Base-by-base conservation (phyloP, 2,888 invertebrate species). In the Drosophila stalkeri region DNA sequence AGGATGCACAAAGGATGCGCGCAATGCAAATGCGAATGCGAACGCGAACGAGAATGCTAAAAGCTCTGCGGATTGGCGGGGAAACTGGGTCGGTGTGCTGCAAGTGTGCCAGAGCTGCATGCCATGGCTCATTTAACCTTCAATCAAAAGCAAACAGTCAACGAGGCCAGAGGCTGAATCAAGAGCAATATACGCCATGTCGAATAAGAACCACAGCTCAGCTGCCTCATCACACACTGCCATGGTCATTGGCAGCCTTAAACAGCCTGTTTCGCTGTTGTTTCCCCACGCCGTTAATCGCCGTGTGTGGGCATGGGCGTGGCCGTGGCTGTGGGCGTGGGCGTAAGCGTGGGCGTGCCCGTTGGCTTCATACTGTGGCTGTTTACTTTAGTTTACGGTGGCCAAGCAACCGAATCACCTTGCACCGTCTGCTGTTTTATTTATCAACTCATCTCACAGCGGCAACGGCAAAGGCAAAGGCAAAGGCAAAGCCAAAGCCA, bases 121-220 rank as follows among this genome's bases (percentile, higher is more conserved):
- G 72, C 47, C 70, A 75, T 54, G 85, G 73, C 90, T 90, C 86
- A 89, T 90, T 88, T 90, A 87, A 80, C 90, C 88, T 90, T 88
- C 90, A 90, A 90, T 88, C 90, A 89, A 82, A 77, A 81, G 86
- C 77, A 79, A 77, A 79, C 72, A 60, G 62, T 59, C 41, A 71
- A 56, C 64, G 56, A 75, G 75, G 74, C 69, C 75, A 74, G 44
- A 59, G 64, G 60, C 64, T 14, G 41, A 83, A 81, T 70, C 74
- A 72, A 72, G 66, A 63, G 68, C 68, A 63, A 75, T 77, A 62
- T 31, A 20, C 11, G 39, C 46, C 68, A 35, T 54, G 44, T 54
- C 47, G 37, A 23, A 70, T 46, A 49, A 49, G 64, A 77, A 46
- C 55, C 60, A 43, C 57, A 43, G n/a, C 55, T 33, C 46, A 49